phyloP scores from a whole-genome alignment of 2,888 invertebrate genomes.

The Drosophila atripex region DNA sequence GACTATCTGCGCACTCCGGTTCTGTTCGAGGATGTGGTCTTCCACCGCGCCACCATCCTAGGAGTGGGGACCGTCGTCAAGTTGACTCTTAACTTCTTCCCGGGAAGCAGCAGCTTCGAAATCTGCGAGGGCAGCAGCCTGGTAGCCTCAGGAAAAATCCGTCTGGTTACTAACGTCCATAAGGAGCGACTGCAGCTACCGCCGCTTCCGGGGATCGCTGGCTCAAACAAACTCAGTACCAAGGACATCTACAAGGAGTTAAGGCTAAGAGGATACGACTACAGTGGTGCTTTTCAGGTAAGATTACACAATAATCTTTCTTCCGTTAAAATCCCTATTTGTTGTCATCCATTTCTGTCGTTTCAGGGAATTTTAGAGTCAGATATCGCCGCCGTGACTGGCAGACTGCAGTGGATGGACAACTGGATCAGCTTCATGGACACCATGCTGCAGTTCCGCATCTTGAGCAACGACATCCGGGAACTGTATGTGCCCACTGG shows the following conservation, averaged over 20 bases:
- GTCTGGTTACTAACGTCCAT: constrained; percentile 86
- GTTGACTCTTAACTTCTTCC: constrained; percentile 92
- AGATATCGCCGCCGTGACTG: constrained; percentile 89
- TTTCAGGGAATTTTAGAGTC: constrained; percentile 90
- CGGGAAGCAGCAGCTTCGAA: constrained; percentile 93
- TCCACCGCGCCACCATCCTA: constrained; percentile 96
- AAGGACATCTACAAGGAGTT: constrained; percentile 94
- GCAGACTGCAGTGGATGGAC: constrained; percentile 92
- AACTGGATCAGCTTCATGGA: constrained; percentile 98
- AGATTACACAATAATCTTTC: background rate
- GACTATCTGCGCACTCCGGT: constrained; percentile 92
- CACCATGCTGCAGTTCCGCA: constrained; percentile 96
- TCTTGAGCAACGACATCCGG: constrained; percentile 90
- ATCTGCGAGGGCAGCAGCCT: constrained; percentile 93
- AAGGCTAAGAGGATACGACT: constrained; percentile 93
- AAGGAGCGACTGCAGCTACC: constrained; percentile 87
- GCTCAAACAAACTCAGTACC: constrained; percentile 85
- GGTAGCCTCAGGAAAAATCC: constrained; percentile 91
- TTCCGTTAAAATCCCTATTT: background rate
- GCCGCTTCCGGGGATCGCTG: constrained; percentile 83
- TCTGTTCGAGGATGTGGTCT: constrained; percentile 94
- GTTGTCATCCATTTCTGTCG: background rate
- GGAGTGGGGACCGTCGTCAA: constrained; percentile 92
- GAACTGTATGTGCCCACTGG: constrained; percentile 94
- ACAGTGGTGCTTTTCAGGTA: constrained; percentile 90